A percentile compares a stretch with the other conserved stretches of the same genome.
These are phyloP conservation scores for Xerus inauris DNA, from an alignment of 2,113 vertebrate species.

Conservation along the genomic window DNA sequence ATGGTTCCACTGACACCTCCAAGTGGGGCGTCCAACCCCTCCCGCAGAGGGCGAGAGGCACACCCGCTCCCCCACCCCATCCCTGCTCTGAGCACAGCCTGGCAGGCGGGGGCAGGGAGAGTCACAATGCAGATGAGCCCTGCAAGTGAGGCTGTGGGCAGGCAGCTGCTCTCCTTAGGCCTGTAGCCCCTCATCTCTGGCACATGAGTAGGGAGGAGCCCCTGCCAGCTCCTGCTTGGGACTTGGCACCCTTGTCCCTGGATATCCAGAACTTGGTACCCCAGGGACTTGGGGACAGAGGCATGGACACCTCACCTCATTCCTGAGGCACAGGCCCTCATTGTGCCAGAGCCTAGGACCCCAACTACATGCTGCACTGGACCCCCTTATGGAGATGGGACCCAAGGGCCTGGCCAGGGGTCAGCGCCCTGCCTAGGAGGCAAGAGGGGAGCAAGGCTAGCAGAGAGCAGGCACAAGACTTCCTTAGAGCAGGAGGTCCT, in stretches of 20 bases:
- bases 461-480: not conserved
- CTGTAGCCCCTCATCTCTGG: not conserved
- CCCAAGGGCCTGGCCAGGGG: not conserved
- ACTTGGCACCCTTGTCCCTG: not conserved
- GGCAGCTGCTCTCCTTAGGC: not conserved
- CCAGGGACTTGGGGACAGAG: not conserved
- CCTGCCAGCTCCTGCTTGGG: not conserved
- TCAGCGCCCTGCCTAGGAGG: not conserved
- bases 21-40: slow-evolving; percentile 3
- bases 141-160: not conserved
- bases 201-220: not conserved
- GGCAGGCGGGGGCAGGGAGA: not conserved
- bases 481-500: not conserved
- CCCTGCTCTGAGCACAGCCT: slow-evolving; percentile 41
- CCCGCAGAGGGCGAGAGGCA: slow-evolving; percentile 46
- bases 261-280: not conserved
- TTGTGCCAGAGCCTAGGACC: not conserved
- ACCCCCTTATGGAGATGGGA: not conserved
- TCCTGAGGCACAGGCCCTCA: not conserved
- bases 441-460: not conserved
- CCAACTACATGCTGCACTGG: not conserved
- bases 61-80: slow-evolving; percentile 34
- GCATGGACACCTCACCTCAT: not conserved
- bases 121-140: not conserved
- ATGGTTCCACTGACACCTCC: slow-evolving; percentile 62